Conservation (phyloP, 2,113 vertebrate species). For the Tricholaema leucomelas region DNA sequence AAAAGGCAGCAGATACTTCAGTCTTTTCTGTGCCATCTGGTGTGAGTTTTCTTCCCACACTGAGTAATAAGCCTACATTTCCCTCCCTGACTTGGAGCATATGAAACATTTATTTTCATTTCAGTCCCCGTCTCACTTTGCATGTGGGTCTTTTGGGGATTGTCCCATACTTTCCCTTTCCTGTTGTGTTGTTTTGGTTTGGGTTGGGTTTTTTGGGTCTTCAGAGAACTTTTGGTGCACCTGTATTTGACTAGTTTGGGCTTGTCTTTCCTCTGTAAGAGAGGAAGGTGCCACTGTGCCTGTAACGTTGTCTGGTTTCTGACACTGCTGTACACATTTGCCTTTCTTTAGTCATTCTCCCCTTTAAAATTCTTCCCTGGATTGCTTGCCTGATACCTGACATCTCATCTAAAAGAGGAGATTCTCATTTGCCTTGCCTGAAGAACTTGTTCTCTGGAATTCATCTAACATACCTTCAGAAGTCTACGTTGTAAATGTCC, state of each 20-base stretch:
- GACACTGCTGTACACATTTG: neutral
- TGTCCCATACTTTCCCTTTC: neutral
- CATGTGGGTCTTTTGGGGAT: neutral
- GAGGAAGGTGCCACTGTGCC: neutral
- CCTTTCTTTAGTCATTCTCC: neutral
- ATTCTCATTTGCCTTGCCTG: neutral
- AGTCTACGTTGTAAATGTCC: neutral
- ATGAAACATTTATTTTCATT: slow-evolving; percentile 12
- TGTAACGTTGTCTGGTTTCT: neutral
- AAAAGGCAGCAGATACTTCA: slow-evolving; percentile 41
- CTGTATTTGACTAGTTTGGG: neutral
- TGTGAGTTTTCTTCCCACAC: neutral
- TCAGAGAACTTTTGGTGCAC: neutral
- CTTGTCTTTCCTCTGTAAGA: neutral
- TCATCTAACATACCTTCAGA: neutral
- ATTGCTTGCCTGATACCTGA: neutral
- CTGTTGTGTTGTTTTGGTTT: neutral
- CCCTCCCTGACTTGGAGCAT: neutral
- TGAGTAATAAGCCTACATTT: slow-evolving; percentile 4
- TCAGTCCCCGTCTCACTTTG: neutral
- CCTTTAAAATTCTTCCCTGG: neutral
- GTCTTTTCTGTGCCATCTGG: slow-evolving; percentile 36
- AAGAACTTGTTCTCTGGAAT: neutral
- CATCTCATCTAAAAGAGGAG: neutral
- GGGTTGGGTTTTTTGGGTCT: neutral